These are phyloP conservation scores for Bursaphelenchus mucronatus DNA, from an alignment of 1,140 invertebrate species.

Conservation along the genomic window DNA sequence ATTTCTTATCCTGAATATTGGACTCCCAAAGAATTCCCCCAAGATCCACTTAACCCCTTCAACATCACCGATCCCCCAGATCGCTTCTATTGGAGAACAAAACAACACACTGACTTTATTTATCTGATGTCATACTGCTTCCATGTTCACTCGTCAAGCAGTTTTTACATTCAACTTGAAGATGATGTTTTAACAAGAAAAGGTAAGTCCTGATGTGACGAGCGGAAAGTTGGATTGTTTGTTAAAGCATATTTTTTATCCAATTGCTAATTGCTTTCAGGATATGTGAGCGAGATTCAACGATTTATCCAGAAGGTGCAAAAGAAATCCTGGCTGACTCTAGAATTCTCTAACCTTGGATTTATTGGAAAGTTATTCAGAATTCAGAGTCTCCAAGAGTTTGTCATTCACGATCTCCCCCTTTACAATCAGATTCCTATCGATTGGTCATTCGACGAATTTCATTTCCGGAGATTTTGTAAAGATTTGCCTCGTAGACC, in stretches of 20 bases:
- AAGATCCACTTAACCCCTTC: no score
- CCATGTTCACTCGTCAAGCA: not conserved
- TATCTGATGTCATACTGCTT: conserved; percentile 85
- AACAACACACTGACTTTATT: conserved; percentile 91
- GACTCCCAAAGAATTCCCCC: no score
- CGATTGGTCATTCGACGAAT: conserved; percentile 87
- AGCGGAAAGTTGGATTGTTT: conserved; percentile 69
- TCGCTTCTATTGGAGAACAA: conserved; percentile 74
- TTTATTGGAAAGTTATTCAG: conserved; percentile 92
- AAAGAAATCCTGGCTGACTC: conserved; percentile 79
- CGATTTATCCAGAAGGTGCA: conserved; percentile 64
- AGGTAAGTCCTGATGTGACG: no score
- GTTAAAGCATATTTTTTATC: conserved; percentile 64
- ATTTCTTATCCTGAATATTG: no score
- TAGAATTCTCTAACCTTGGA: conserved; percentile 88
- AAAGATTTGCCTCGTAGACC: conserved; percentile 62
- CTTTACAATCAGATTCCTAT: conserved; percentile 93
- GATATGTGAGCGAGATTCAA: conserved; percentile 68
- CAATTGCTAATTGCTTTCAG: conserved; percentile 11
- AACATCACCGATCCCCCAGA: no score
- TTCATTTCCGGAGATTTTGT: conserved; percentile 84
- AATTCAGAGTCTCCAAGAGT: conserved; percentile 76
- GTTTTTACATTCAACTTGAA: conserved; percentile 71
- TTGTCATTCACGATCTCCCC: conserved; percentile 87
- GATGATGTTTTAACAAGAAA: conserved; percentile 85